Conservation (phyloP, 1,140 invertebrate species). For the Trigoniulus corallinus region DNA sequence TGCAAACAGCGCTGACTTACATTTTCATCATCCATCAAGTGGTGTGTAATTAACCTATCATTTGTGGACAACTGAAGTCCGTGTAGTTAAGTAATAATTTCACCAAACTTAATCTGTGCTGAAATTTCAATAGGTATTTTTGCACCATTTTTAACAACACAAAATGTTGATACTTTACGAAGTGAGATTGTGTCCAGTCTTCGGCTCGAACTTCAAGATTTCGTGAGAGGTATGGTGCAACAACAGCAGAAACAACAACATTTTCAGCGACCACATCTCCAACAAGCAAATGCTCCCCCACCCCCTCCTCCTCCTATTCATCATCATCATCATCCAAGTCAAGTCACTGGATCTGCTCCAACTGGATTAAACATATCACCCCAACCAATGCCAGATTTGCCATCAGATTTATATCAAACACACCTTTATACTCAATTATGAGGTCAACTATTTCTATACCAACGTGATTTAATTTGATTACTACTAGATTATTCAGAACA, state of each 20-base stretch:
- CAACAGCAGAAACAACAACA: neutral
- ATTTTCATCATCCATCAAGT: too few species aligned
- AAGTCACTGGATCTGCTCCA: neutral
- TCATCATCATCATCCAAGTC: neutral
- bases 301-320: conserved; percentile 9
- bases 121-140: too few species aligned
- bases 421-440: conserved; percentile 28
- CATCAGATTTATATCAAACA: conserved; percentile 27
- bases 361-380: too few species aligned
- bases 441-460: too few species aligned
- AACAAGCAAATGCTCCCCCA: conserved; percentile 5
- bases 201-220: conserved; percentile 20
- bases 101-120: too few species aligned
- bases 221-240: conserved; percentile 12
- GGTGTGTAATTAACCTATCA: too few species aligned
- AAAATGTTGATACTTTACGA: conserved; percentile 24
- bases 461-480: too few species aligned
- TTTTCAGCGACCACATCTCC: conserved; percentile 9
- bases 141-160: conserved; percentile 15
- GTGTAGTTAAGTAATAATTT: too few species aligned
- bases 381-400: conserved; percentile 13
- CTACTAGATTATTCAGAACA: too few species aligned
- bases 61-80: too few species aligned
- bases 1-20: too few species aligned
- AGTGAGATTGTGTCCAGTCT: conserved; percentile 23